phyloP scores from a whole-genome alignment of 2,797 vertebrate genomes.

The Hyperoplus lanceolatus region DNA sequence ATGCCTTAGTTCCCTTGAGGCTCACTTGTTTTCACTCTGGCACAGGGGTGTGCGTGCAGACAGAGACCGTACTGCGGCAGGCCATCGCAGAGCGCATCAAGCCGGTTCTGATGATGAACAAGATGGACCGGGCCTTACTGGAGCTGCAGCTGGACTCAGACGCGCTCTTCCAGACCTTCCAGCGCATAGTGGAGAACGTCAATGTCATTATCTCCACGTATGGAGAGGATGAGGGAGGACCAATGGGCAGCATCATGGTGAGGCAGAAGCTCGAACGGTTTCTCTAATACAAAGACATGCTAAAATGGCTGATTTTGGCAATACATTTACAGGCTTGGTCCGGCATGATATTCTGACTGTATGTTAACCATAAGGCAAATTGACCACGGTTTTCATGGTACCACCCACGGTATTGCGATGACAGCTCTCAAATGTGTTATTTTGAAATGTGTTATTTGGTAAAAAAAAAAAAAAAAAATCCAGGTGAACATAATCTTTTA shows the following conservation, averaged over 20 bases:
- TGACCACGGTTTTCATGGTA: no score
- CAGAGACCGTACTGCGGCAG: slow-evolving; percentile 95
- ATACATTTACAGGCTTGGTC: no score
- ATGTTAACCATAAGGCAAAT: no score
- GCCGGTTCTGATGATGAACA: slow-evolving; percentile 98
- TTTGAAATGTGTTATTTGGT: no score
- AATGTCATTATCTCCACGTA: slow-evolving; percentile 98
- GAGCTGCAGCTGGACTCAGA: slow-evolving; percentile 94
- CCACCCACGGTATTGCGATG: no score
- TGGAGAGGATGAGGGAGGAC: slow-evolving; percentile 92
- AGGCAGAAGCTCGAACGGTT: slow-evolving; percentile 17
- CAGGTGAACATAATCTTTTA: no score
- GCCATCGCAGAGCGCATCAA: slow-evolving; percentile 96
- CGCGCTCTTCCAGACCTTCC: slow-evolving; percentile 93
- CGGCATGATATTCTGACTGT: no score
- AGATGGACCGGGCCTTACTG: slow-evolving; percentile 95
- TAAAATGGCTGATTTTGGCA: not conserved
- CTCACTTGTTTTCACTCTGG: not conserved
- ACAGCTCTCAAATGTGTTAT: no score
- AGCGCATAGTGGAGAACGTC: slow-evolving; percentile 94
- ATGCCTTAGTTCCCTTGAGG: no score
- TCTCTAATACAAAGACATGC: not conserved
- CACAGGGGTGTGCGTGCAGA: slow-evolving; percentile 94
- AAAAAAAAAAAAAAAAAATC: no score
- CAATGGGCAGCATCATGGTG: slow-evolving; percentile 98